These are phyloP conservation scores for Pantherophis guttatus DNA, from an alignment of 2,113 vertebrate species.

Conservation along the genomic window DNA sequence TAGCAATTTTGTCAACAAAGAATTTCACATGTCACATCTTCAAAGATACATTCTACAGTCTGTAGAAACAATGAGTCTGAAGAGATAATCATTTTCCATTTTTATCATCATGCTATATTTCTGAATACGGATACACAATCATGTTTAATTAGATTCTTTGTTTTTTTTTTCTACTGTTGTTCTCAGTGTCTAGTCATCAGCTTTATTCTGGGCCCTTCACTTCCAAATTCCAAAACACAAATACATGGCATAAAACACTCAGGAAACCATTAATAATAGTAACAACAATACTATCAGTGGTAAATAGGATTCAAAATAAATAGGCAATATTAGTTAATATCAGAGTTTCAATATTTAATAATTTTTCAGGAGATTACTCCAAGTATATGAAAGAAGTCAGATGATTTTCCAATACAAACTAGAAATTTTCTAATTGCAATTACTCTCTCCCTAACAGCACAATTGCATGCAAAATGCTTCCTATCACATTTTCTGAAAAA, in stretches of 20 bases:
- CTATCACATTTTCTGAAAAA: not conserved
- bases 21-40: not conserved
- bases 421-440: not conserved
- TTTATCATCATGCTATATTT: not conserved
- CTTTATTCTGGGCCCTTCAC: not conserved
- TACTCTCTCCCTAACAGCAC: not conserved
- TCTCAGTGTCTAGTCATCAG: not conserved
- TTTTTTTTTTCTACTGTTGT: not conserved
- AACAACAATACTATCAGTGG: not conserved
- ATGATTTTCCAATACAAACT: not conserved
- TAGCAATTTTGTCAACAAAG: not conserved
- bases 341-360: not conserved
- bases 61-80: not conserved
- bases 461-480: not conserved
- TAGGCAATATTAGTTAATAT: not conserved
- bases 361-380: not conserved
- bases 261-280: not conserved
- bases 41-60: not conserved
- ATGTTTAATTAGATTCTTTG: not conserved
- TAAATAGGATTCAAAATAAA: not conserved
- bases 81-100: not conserved
- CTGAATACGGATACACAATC: not conserved
- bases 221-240: not conserved
- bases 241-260: not conserved
- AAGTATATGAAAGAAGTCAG: not conserved